A percentile compares a stretch with the other conserved stretches of the same genome.
Evolutionary conservation across 2,888 invertebrate species (phyloP).

Genomic region (Protonemura montana): DNA sequence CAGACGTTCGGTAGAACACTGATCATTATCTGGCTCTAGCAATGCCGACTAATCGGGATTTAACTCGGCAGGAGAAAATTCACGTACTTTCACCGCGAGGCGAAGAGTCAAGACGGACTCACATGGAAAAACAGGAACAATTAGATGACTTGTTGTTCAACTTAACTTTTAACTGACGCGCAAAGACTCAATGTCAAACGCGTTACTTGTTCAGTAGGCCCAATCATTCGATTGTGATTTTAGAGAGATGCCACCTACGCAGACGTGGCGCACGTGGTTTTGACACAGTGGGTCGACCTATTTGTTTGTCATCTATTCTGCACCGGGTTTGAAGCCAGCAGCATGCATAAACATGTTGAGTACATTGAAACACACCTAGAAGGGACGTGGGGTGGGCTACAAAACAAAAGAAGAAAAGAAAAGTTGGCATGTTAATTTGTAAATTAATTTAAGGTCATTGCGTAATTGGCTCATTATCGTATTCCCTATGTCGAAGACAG

Average conservation of each 20-base stretch:
- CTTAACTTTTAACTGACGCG: background rate
- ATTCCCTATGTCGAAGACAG: background rate
- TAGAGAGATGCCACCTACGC: background rate
- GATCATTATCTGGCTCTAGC: background rate
- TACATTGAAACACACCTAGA: background rate
- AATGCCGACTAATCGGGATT: background rate
- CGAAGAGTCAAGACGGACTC: background rate
- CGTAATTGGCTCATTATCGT: background rate
- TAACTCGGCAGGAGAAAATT: background rate
- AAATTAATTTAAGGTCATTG: background rate
- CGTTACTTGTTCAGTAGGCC: background rate
- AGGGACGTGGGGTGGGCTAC: background rate
- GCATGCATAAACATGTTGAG: background rate
- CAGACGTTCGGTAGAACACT: background rate
- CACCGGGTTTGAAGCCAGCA: background rate
- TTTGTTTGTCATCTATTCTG: background rate
- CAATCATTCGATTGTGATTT: background rate
- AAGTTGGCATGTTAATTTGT: background rate
- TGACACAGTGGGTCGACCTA: background rate
- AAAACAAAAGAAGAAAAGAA: background rate
- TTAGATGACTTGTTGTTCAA: background rate
- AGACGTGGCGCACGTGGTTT: background rate
- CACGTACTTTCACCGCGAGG: background rate
- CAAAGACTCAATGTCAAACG: background rate
- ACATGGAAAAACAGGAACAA: background rate